Conservation (phyloP, 2,113 vertebrate genomes). For the Hemiscyllium ocellatum region DNA sequence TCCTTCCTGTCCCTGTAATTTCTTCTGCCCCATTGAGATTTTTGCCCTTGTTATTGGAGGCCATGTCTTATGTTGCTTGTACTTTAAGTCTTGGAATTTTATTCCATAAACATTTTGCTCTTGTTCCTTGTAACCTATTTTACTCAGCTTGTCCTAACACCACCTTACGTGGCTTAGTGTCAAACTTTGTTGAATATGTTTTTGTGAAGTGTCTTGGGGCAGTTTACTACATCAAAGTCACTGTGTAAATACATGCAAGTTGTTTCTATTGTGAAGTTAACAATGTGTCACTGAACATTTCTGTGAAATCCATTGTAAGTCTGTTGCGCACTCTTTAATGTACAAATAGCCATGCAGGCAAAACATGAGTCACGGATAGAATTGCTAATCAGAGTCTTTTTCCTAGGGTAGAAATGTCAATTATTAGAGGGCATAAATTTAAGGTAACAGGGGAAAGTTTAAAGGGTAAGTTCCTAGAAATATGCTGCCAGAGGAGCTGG, state of each 20-base stretch:
- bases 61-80: background rate
- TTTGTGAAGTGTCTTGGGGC: background rate
- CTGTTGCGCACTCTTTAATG: background rate
- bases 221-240: background rate
- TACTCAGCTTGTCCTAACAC: background rate
- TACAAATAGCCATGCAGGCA: background rate
- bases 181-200: background rate
- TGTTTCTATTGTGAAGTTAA: background rate
- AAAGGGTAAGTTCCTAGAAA: no score
- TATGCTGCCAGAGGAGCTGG: no score
- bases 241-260: background rate
- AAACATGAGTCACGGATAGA: background rate
- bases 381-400: no score
- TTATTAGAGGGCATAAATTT: no score
- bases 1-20: background rate
- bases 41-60: background rate
- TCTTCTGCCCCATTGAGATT: background rate
- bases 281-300: background rate
- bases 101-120: background rate
- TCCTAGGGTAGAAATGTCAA: no score
- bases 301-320: background rate
- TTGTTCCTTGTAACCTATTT: background rate
- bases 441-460: no score
- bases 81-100: background rate
- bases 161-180: background rate